These are phyloP conservation scores for Etheostoma perlongum DNA, from an alignment of 2,797 vertebrate species.

Conservation along the genomic window DNA sequence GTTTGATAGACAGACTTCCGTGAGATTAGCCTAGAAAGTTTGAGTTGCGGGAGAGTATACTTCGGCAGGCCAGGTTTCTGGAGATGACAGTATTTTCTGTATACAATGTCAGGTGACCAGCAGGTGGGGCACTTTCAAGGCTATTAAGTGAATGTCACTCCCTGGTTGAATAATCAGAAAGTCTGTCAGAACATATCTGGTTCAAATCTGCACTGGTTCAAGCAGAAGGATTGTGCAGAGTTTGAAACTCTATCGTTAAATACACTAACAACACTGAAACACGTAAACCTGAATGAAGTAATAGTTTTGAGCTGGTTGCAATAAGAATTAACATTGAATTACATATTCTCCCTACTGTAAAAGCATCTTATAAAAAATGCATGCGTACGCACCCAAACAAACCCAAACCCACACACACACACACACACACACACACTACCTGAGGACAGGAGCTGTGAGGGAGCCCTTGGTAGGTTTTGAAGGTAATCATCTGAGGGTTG, in stretches of 20 bases:
- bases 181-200: neutral
- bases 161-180: neutral
- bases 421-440: slow-evolving; percentile 75
- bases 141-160: neutral
- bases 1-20: neutral
- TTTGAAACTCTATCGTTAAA: too few species aligned
- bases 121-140: neutral
- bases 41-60: neutral
- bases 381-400: neutral
- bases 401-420: neutral
- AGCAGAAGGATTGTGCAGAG: neutral
- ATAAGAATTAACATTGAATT: too few species aligned
- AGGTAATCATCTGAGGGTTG: slow-evolving; percentile 89
- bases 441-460: slow-evolving; percentile 93
- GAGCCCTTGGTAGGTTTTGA: slow-evolving; percentile 92
- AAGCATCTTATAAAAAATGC: too few species aligned
- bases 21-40: neutral
- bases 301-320: too few species aligned
- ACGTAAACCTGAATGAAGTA: too few species aligned
- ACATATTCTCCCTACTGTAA: too few species aligned
- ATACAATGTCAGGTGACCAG: neutral
- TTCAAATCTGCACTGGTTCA: neutral
- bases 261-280: too few species aligned
- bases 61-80: neutral
- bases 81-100: neutral